phyloP scores from a whole-genome alignment of 2,888 invertebrate genomes.

The Trileptium ribeirensis region DNA sequence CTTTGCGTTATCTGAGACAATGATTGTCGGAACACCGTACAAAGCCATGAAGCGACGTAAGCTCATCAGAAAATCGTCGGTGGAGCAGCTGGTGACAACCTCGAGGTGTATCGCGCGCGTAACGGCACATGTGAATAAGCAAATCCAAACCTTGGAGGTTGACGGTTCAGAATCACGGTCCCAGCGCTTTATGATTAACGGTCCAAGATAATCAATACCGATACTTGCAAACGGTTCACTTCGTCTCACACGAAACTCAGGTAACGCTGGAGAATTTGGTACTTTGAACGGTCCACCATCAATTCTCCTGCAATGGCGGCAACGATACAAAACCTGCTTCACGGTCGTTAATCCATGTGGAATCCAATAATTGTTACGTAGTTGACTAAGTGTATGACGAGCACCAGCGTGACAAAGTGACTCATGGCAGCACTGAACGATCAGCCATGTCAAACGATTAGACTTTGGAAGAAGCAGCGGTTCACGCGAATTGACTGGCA shows the following conservation, averaged over 20 bases:
- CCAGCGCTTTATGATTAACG: conserved; percentile 33
- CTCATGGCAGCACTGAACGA: background rate
- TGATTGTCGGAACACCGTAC: conserved; percentile 43
- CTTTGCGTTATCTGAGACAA: conserved; percentile 52
- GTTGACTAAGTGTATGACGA: background rate
- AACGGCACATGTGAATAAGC: conserved; percentile 52
- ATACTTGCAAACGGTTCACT: conserved; percentile 9
- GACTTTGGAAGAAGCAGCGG: too few species aligned
- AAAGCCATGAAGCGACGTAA: conserved; percentile 47
- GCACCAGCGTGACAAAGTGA: background rate
- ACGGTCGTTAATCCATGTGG: background rate
- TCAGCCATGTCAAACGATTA: too few species aligned
- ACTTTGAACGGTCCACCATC: background rate
- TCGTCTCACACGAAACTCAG: background rate
- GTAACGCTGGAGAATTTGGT: background rate
- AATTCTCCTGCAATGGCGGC: background rate
- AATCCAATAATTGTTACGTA: background rate
- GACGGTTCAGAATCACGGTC: conserved; percentile 28
- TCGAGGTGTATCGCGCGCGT: too few species aligned
- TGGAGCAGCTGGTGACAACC: conserved; percentile 43
- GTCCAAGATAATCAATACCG: too few species aligned
- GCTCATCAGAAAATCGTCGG: conserved; percentile 44
- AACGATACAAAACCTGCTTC: background rate
- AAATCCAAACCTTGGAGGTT: conserved; percentile 44
- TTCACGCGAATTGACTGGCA: too few species aligned